Evolutionary conservation across 2,113 vertebrate species (phyloP).

Genomic region (Columba janthina): DNA sequence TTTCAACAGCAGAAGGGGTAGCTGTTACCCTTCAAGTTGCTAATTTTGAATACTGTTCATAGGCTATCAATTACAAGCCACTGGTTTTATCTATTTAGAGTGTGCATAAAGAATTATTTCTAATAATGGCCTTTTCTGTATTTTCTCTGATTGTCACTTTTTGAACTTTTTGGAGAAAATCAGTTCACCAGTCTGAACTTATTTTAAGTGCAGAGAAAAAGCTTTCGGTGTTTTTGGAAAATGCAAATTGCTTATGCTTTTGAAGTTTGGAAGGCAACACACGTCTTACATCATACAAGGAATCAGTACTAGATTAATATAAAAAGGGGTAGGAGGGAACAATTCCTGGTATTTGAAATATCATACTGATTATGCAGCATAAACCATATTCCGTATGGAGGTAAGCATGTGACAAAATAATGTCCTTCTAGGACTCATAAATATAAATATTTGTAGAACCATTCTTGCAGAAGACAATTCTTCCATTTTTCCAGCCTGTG

Average conservation of each 20-base stretch:
- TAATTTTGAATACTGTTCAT: background rate
- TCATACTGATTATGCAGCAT: background rate
- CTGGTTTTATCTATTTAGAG: background rate
- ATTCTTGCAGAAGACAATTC: conserved; percentile 20
- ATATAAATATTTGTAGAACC: conserved; percentile 18
- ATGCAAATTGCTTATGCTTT: background rate
- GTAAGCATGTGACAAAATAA: conserved; percentile 12
- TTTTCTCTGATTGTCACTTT: background rate
- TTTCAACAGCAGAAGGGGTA: background rate
- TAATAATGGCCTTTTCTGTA: background rate
- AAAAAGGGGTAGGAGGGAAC: background rate
- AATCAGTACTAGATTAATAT: background rate
- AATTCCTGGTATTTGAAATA: conserved; percentile 5
- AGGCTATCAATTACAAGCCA: background rate
- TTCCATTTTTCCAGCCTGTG: background rate
- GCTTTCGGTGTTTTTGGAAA: background rate
- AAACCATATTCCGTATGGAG: background rate
- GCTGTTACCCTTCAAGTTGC: background rate
- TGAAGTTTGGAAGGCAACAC: background rate
- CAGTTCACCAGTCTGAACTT: background rate
- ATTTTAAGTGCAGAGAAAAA: background rate
- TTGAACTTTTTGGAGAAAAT: background rate
- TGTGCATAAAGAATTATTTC: background rate
- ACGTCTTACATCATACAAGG: background rate
- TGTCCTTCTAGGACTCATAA: background rate